Conservation (phyloP, 2,888 invertebrate genomes). For the Spicauda simplicius region DNA sequence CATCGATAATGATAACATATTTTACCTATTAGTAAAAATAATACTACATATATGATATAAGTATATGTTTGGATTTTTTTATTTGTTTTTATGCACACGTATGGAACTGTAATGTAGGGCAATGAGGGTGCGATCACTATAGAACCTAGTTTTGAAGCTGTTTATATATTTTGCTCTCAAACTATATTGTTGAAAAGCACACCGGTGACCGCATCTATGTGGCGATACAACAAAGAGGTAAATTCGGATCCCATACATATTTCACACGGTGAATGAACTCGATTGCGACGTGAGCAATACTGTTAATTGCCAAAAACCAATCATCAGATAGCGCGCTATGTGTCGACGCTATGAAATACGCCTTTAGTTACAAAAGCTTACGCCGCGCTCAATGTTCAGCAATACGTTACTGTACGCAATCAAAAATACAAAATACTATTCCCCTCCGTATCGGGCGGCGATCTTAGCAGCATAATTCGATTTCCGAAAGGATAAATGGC, state of each 20-base stretch:
- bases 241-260: constrained; percentile 79
- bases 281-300: constrained; percentile 81
- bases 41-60: too few relatives aligned
- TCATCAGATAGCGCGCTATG: constrained; percentile 83
- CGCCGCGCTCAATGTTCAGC: constrained; percentile 38
- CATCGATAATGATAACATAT: background rate
- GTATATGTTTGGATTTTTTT: too few relatives aligned
- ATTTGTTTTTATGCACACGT: too few relatives aligned
- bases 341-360: constrained; percentile 79
- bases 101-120: background rate
- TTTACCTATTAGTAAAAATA: background rate
- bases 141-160: background rate
- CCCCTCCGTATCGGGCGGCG: constrained; percentile 27
- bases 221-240: constrained; percentile 71
- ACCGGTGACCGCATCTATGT: constrained; percentile 42
- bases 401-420: constrained; percentile 32
- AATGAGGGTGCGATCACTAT: background rate
- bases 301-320: constrained; percentile 85
- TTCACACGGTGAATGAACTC: constrained; percentile 83
- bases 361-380: constrained; percentile 77
- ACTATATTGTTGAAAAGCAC: constrained; percentile 25
- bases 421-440: constrained; percentile 38
- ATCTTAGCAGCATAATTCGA: constrained; percentile 36
- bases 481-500: constrained; percentile 36
- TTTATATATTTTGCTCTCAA: constrained; percentile 26